Percentiles rank a stretch among this genome's conserved stretches.
Evolutionary conservation across 2,113 vertebrate species (phyloP).

Genomic region (Dissostichus mawsoni): DNA sequence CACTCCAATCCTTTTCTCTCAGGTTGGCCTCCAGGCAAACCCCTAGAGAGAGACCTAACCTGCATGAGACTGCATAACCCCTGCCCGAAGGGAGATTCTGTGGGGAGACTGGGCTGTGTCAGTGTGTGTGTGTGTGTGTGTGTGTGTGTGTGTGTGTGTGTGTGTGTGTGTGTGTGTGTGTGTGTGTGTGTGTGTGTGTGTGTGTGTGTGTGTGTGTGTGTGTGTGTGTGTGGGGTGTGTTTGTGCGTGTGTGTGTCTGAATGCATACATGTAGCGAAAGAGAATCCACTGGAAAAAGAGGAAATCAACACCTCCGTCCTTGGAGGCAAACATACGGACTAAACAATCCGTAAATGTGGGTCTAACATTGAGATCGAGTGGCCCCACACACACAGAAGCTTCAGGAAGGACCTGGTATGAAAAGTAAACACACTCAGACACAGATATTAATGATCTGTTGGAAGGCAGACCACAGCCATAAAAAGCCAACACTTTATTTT

Average conservation of each 20-base stretch:
- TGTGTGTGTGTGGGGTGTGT: constrained; percentile 24
- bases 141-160: constrained; percentile 37
- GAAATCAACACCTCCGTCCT: constrained; percentile 73
- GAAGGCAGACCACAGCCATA: constrained; percentile 46
- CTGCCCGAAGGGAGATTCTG: constrained; percentile 68
- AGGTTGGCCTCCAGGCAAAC: constrained; percentile 72
- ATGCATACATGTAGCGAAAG: constrained; percentile 44
- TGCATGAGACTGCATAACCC: constrained; percentile 76
- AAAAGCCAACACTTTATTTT: constrained; percentile 62
- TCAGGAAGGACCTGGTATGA: constrained; percentile 15
- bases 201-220: constrained; percentile 29
- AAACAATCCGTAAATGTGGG: constrained; percentile 64
- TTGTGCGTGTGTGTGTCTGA: constrained; percentile 37
- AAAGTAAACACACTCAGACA: constrained; percentile 1
- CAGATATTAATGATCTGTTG: constrained; percentile 43
- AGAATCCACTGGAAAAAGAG: constrained; percentile 57
- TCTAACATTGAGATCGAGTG: constrained; percentile 53
- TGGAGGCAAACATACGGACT: constrained; percentile 65
- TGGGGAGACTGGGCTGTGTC: constrained; percentile 40
- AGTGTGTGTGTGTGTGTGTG: constrained; percentile 24
- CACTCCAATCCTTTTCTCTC: constrained; percentile 62
- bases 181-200: constrained; percentile 37
- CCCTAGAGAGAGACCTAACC: constrained; percentile 68
- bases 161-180: constrained; percentile 41
- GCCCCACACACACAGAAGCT: constrained; percentile 59